Base-by-base conservation (phyloP, 1,140 invertebrate species). In the Lutraria rhynchaena region DNA sequence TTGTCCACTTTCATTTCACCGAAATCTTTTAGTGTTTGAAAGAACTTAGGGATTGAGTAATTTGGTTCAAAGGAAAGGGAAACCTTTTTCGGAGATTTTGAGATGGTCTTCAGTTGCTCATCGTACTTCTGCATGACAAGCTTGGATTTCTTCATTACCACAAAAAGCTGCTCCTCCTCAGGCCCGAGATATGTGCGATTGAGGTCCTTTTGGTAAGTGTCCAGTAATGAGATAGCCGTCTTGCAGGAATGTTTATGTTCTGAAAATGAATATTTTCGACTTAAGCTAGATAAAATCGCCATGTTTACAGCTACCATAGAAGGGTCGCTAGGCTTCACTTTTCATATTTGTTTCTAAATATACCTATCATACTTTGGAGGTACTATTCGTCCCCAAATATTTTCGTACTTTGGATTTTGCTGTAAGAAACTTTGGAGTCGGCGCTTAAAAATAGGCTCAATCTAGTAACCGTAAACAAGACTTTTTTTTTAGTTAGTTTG, bases 211-310 rank as follows among this genome's bases (percentile, higher is more conserved):
- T 22, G 67, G 75, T 67, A 78, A n/a, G 49, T 78, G 1, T 78
- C 75, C 17, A 78, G 49, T 35, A 53, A 53, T 9, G 61, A 57
- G 61, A 78, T 78, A 0, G 75, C 75, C 0, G 41, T 78, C 53
- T 69, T 78, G 29, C 75, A 78, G 9, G n/a, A 27, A 15, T 76
- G 74, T 49, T 76, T 76, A 57, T 76, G 74, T 15, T 76, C 74
- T 76, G 44, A 37, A 53, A 51, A 65, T 29, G 13, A 13, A 31
- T 35, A 35, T n/a, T n/a, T n/a, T n/a, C 9, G 9, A 15, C 24
- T 58, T 13, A 58, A 58, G 24, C 11, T 15, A 58, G 46, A n/a
- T 49, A 11, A 49, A 11, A 49, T n/a, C n/a, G n/a, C n/a, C n/a
- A n/a, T n/a, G n/a, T n/a, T n/a, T n/a, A n/a, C n/a, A n/a, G n/a